Base-by-base conservation (phyloP, 1,140 invertebrate genomes). In the Drosophila truncata region DNA sequence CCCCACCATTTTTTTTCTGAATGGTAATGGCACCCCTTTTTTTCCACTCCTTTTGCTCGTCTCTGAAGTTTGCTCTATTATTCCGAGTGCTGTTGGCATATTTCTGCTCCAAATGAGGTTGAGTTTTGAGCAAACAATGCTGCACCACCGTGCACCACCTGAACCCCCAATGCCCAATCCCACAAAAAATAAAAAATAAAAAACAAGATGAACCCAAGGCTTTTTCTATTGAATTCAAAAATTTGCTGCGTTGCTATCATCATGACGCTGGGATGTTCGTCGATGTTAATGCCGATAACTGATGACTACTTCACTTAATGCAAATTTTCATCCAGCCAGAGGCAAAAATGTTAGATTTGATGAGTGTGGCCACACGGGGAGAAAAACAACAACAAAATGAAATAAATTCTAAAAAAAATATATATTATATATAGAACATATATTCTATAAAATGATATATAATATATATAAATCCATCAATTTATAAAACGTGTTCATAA, bases 241-340 rank as follows among this genome's bases (percentile, higher is more conserved):
- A 73, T 72, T 73, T 58, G 67, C 70, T 73, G 67, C 70, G 62
- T 66, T 54, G 54, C 46, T 63, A 61, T 72, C 54, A 37, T 77
- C 47, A 64, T 63, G 44, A 64, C 25, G 65, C 60, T 55, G 69
- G 69, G 69, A 74, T 73, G 76, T 11, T 54, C 46, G 23, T 16
- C 46, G 66, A 27, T 74, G 79, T 33, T 67, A 76, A 73, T 78
- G 76, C 72, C 74, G 84, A 88, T 81, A 85, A 80, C 85, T 90
- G 85, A 90, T 90, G 85, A 90, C 85, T 90, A 90, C 85, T 90
- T 90, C 85, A 90, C 86, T 85, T 90, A 90, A 90, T 90, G 85
- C 86, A 90, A 90, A 90, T 90, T 90, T 85, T 67, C 59, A 49
- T 72, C n/a, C 11, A 31, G 37, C 35, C n/a, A n/a, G 46, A 18